Percentiles rank a stretch among this genome's conserved stretches.
These are phyloP conservation scores for Apodemia hepburni DNA, from an alignment of 2,888 invertebrate species.

Conservation along the genomic window DNA sequence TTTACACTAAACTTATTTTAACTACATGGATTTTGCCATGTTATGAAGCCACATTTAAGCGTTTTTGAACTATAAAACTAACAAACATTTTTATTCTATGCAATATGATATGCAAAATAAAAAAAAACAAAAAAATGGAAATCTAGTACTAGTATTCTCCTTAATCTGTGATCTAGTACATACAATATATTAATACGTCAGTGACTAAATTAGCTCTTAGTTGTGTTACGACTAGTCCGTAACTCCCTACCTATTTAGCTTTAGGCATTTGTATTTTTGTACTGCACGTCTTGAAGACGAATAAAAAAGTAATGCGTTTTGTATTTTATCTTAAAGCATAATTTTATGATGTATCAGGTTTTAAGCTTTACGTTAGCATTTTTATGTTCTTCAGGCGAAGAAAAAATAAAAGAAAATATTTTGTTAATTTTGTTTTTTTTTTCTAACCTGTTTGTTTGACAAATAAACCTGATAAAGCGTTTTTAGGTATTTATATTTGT, in stretches of 20 bases:
- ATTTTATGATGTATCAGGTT: not conserved
- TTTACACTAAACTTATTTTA: no score
- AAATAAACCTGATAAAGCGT: no score
- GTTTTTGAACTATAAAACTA: no score
- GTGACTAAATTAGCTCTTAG: constrained; percentile 3
- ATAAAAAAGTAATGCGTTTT: not conserved
- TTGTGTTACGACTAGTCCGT: constrained; percentile 13
- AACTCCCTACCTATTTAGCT: constrained; percentile 11
- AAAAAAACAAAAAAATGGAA: no score
- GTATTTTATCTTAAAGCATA: not conserved
- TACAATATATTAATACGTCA: not conserved
- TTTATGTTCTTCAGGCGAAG: constrained; percentile 29
- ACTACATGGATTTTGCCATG: no score
- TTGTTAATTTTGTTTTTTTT: constrained; percentile 20
- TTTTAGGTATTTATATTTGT: no score
- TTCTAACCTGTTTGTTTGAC: not conserved
- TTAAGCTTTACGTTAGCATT: constrained; percentile 30
- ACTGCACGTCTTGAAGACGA: not conserved
- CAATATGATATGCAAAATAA: no score
- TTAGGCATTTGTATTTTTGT: not conserved
- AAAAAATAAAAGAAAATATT: constrained; percentile 24
- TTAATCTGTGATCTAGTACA: not conserved
- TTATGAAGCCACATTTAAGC: no score
- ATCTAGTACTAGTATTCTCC: no score
- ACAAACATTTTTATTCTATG: no score